Conservation (phyloP, 1,140 invertebrate genomes). For the Drosophila auraria region DNA sequence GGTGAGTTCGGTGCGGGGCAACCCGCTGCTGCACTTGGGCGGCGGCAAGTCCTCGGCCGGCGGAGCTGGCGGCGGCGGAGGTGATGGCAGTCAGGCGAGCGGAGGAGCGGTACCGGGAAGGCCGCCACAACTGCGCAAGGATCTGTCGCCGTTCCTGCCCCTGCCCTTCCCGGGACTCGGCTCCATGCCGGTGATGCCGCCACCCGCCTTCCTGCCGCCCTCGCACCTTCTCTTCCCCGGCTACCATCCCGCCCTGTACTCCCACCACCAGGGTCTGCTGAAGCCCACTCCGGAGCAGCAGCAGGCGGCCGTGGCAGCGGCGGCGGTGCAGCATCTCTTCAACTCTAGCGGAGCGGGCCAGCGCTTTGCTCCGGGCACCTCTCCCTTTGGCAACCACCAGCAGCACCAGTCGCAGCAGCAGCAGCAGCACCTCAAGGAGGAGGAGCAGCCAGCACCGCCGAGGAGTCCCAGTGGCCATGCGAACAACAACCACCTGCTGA, state of each 20-base stretch:
- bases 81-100: conserved; percentile 59
- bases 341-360: conserved; percentile 69
- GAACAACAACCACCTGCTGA: conserved; percentile 72
- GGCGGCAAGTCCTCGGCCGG: conserved; percentile 35
- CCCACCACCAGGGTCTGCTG: conserved; percentile 87
- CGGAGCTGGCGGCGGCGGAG: conserved; percentile 65
- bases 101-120: conserved; percentile 79
- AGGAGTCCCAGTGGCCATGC: conserved; percentile 51
- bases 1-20: conserved; percentile 86
- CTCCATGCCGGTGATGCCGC: conserved; percentile 88
- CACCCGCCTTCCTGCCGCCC: conserved; percentile 88
- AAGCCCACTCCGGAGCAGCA: conserved; percentile 85
- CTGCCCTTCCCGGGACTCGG: conserved; percentile 87
- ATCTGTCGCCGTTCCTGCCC: conserved; percentile 86
- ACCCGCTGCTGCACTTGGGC: conserved; percentile 62
- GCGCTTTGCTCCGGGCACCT: conserved; percentile 55
- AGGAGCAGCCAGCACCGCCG: conserved; percentile 40
- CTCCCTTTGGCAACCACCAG: conserved; percentile 50
- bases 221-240: conserved; percentile 88
- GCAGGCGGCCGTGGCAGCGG: conserved; percentile 74
- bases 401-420: conserved; percentile 7
- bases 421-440: conserved; percentile 20
- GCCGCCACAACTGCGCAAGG: conserved; percentile 86
- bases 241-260: conserved; percentile 88
- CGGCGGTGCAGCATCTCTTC: conserved; percentile 78